Evolutionary conservation across 2,888 invertebrate species (phyloP).

Genomic region (Melieria picta): DNA sequence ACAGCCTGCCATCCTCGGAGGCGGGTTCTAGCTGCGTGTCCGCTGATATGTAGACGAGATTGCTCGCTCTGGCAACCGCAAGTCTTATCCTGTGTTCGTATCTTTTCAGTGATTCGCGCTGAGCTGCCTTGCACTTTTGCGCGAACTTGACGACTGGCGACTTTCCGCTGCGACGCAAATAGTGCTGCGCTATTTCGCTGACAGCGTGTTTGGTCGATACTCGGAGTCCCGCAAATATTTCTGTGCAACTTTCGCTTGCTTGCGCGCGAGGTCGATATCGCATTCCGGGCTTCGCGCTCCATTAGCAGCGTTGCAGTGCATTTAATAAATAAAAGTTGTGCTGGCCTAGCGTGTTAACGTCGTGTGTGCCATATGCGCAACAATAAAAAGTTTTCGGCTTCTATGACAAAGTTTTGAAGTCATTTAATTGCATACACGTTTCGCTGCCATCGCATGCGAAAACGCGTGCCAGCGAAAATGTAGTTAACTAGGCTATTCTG

Average conservation of each 20-base stretch:
- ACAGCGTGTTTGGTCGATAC: constrained; percentile 26
- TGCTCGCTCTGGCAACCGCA: no score
- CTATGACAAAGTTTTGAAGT: constrained; percentile 23
- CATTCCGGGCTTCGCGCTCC: no score
- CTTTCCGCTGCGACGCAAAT: constrained; percentile 1
- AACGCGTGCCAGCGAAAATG: no score
- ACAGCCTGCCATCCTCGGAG: no score
- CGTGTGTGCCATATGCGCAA: not conserved
- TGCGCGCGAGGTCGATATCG: not conserved
- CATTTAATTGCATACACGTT: constrained; percentile 27
- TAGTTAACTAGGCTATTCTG: no score
- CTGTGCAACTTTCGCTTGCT: not conserved
- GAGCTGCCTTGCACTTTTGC: constrained; percentile 31
- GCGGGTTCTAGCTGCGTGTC: no score
- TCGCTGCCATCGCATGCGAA: not conserved
- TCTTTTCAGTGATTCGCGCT: not conserved
- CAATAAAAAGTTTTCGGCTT: not conserved
- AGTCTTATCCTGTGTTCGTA: not conserved
- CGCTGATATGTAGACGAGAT: no score
- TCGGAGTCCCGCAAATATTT: constrained; percentile 5
- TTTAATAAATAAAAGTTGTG: constrained; percentile 9
- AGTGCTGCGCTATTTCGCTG: not conserved
- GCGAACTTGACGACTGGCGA: constrained; percentile 16
- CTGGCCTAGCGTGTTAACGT: not conserved
- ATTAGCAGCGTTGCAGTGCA: not conserved